Evolutionary conservation across 1,140 invertebrate species (phyloP), one percentile per base, ranked within the genome.

Genomic region (Aricia agestis): DNA sequence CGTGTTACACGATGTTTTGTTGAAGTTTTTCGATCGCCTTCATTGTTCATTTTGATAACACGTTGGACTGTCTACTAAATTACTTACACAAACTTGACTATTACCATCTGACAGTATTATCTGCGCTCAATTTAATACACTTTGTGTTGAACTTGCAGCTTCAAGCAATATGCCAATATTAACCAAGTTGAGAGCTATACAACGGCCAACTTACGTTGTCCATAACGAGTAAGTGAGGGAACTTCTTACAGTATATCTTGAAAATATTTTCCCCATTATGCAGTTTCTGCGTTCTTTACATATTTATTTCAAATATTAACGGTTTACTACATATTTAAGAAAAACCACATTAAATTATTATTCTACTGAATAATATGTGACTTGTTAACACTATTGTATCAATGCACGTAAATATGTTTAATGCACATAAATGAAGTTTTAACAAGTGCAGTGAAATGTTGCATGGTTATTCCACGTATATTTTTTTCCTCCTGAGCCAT

Each of bases 141-240:
- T 63, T 63, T 63, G 19, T 11, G 19, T 19, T 19, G 59, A 63
- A 63, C 18, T 63, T 63, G 18, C 17, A 19, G 59, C 59, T 63
- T 63, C 18, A 31, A 63, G 59, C 17, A 63, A 63, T 63, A 63
- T 63, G 17, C 59, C 59, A 63, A 63, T 63, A 63, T 63, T 63
- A 19, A 63, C 59, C 59, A 63, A 63, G 59, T 63, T 63, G 59
- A 63, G 59, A 63, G 59, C 11, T 63, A 63, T 63, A 63, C 59
- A 25, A 63, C 19, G 59, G 17, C 59, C 17, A 63, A 63, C 18
- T 63, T 63, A 18, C 5, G 59, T 11, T 63, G 59, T 19, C 18
- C 59, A 25, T 25, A 63, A 25, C 59, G 1, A 63, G 59, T 59
- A 59, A 19, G 6, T 19, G 17, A n/a, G 18, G 25, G 17, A 63